Evolutionary conservation across 2,888 invertebrate genomes (phyloP), one percentile per base, ranked within the genome.

Genomic region (Magallana nippona): DNA sequence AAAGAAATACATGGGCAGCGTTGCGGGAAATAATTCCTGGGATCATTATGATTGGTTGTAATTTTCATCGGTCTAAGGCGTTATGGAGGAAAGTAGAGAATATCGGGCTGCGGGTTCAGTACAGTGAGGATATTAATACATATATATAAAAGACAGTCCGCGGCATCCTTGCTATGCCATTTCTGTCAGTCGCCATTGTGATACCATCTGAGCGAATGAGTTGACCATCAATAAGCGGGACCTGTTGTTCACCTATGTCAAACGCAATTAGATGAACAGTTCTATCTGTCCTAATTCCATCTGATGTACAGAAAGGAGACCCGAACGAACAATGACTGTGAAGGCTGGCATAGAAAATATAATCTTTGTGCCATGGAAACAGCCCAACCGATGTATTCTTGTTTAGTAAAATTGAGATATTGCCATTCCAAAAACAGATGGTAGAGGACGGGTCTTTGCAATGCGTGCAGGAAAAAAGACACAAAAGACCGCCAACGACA

Each of bases 71-170:
- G 63, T 32, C 17, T 0, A 63, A 81, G 62, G 81, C 81, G 11
- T n/a, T 63, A 13, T 81, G 62, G 81, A 32, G 62, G 44, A 81
- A 81, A 55, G 81, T 63, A 44, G 63, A 81, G 63, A 63, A 81
- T 19, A 44, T 81, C 10, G 63, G 32, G 11, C 44, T 81, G 19
- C 81, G 63, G 44, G 63, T 81, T 19, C 27, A 11, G 17, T 58
- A 80, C 58, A 80, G 22, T 11, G 17, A 62, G 10, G 44, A 62
- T 44, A 17, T 17, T 1, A 17, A n/a, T n/a, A n/a, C n/a, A n/a
- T n/a, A 81, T 19, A 13, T 62, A 17, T 27, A 81, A 44, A 22
- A 15, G 8, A 81, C 60, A 13, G 55, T 62, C 10, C 19, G 60
- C 19, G 11, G 11, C 17, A 17, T 81, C 27, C 8, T 81, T 10